Base-by-base conservation (phyloP, 2,113 vertebrate genomes). In the Syngnathus typhle region DNA sequence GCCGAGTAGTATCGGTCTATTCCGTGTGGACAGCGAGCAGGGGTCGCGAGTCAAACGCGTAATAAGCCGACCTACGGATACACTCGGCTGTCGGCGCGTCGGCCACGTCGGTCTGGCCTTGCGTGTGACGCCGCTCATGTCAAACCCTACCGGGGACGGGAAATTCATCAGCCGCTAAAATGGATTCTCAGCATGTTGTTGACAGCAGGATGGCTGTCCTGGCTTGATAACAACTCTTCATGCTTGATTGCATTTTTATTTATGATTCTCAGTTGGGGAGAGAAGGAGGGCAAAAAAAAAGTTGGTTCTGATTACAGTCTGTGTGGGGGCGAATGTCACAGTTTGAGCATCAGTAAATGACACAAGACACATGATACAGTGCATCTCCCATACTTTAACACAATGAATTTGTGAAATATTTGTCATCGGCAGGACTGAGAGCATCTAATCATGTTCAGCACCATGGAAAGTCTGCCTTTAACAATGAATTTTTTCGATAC, bases 111-210 rank as follows among this genome's bases (percentile, higher is more conserved):
- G 41, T 13, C 21, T 27, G 60, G 41, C 60, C 60, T 62, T 62
- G 60, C 41, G 23, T 11, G n/a, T 62, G 44, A 62, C 6, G 60
- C 39, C 60, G 41, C 60, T 27, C 60, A 44, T 41, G 41, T 62
- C 60, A 62, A 44, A 62, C 39, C 44, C 60, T 44, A 18, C 60
- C 15, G 21, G 41, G 41, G 60, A 62, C 27, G 21, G 60, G 6
- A 43, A n/a, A 62, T 62, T 62, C 60, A 62, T 62, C 60, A 62
- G 60, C 21, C 21, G 21, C 39, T 44, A 44, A 62, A 62, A 62
- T 46, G 60, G 60, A 62, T 62, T 44, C 60, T 62, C 60, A 62
- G 60, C 60, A 62, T 62, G 60, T 44, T 62, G 60, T 62, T 62
- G 60, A 62, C 60, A 62, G 60, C 60, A 62, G 60, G 60, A 27